A percentile compares a stretch with the other conserved stretches of the same genome.
These are phyloP conservation scores for Sebastes taczanowskii DNA, from an alignment of 2,797 vertebrate species.

Conservation along the genomic window DNA sequence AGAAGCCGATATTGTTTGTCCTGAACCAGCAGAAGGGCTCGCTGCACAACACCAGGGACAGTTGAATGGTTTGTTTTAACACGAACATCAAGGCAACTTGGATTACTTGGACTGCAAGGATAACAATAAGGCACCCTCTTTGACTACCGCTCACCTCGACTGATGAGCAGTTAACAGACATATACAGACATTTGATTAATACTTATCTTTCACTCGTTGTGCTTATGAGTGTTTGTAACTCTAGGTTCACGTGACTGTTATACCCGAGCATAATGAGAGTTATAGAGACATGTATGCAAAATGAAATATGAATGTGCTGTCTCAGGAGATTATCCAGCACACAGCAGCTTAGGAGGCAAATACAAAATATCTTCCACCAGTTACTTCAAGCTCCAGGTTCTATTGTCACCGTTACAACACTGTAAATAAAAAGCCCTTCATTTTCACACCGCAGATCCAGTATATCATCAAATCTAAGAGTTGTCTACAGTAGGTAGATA, in stretches of 20 bases:
- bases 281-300: not conserved
- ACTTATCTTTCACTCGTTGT: constrained; percentile 52
- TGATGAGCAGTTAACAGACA: constrained; percentile 42
- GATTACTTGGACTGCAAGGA: constrained; percentile 55
- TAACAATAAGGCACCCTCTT: constrained; percentile 78
- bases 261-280: not conserved
- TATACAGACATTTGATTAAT: constrained; percentile 38
- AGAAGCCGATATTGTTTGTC: constrained; percentile 12
- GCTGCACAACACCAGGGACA: constrained; percentile 8
- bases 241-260: not conserved
- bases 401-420: constrained; percentile 1
- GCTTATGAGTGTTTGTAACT: constrained; percentile 45
- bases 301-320: not conserved
- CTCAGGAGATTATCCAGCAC: constrained; percentile 9
- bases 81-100: constrained; percentile 76
- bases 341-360: constrained; percentile 22
- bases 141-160: constrained; percentile 34
- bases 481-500: not conserved
- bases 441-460: constrained; percentile 25
- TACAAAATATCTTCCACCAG: constrained; percentile 23
- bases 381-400: constrained; percentile 9
- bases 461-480: not conserved
- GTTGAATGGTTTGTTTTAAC: constrained; percentile 21
- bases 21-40: not conserved
- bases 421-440: constrained; percentile 38